Evolutionary conservation across 2,797 vertebrate species (phyloP).

Genomic region (Gymnothorax reevesii): DNA sequence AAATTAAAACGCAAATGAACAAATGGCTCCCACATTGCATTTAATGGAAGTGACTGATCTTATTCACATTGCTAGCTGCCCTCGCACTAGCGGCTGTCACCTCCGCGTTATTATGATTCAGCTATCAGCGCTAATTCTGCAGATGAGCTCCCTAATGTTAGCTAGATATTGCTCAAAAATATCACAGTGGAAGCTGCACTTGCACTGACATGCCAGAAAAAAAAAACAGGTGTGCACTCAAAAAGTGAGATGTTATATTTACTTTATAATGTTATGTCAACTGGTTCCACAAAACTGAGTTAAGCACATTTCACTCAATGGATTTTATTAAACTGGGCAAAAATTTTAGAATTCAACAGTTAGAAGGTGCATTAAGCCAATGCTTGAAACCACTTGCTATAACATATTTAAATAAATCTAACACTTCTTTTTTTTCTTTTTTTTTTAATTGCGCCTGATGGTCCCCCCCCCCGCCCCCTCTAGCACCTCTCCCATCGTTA

Average conservation of each 20-base stretch:
- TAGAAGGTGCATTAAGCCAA: too few relatives aligned
- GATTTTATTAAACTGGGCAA: too few relatives aligned
- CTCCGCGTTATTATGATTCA: not conserved
- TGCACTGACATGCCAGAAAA: slow-evolving; percentile 14
- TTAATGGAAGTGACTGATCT: slow-evolving; percentile 1
- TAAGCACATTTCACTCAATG: too few relatives aligned
- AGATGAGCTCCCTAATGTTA: not conserved
- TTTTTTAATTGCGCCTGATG: not conserved
- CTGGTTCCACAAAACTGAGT: too few relatives aligned
- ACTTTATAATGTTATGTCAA: too few relatives aligned
- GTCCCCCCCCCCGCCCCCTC: not conserved
- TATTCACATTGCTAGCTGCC: slow-evolving; percentile 19
- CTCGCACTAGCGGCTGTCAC: not conserved
- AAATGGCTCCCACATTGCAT: not conserved
- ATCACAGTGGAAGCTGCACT: not conserved
- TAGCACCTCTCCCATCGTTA: not conserved
- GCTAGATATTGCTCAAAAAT: not conserved
- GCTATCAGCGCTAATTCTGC: slow-evolving; percentile 9
- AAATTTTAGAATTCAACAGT: too few relatives aligned
- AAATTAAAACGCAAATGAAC: too few relatives aligned
- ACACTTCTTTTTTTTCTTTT: too few relatives aligned
- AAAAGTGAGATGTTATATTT: too few relatives aligned
- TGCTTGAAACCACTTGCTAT: too few relatives aligned
- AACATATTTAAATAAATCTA: too few relatives aligned
- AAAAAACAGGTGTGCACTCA: not conserved